Conservation (phyloP, 2,797 vertebrate genomes). For the Apogon hyalosoma region DNA sequence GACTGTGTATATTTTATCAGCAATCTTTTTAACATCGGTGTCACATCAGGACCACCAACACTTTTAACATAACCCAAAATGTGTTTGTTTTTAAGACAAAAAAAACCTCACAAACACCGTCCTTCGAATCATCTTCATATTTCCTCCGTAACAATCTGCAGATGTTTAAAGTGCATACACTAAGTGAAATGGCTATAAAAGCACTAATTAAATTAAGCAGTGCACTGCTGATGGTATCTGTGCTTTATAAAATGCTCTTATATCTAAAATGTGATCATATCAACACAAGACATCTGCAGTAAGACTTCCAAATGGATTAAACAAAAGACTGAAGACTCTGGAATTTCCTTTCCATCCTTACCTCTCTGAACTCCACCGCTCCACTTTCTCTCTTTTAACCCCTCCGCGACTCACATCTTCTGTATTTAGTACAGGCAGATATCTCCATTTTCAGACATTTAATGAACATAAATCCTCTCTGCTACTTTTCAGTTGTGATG, state of each 20-base stretch:
- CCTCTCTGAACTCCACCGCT: not conserved
- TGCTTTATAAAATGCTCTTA: not conserved
- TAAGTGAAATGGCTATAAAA: not conserved
- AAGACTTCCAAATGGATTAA: no score
- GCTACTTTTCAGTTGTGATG: not conserved
- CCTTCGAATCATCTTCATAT: not conserved
- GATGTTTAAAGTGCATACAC: not conserved
- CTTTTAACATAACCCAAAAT: not conserved
- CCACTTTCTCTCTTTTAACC: not conserved
- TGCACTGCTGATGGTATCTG: not conserved
- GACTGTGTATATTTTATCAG: no score
- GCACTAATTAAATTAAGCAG: not conserved
- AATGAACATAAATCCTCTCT: conserved; percentile 14
- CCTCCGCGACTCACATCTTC: not conserved
- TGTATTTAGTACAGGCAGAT: conserved; percentile 1
- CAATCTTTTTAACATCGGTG: no score
- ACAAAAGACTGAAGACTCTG: not conserved
- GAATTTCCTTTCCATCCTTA: not conserved
- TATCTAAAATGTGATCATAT: not conserved
- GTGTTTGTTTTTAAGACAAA: not conserved
- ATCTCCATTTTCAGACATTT: not conserved
- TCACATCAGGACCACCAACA: no score
- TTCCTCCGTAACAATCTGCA: not conserved
- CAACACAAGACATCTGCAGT: not conserved
- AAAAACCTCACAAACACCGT: not conserved